Percentiles rank a stretch among this genome's conserved stretches.
These are phyloP conservation scores for Elgaria multicarinata DNA, from an alignment of 2,113 vertebrate species.

Conservation along the genomic window DNA sequence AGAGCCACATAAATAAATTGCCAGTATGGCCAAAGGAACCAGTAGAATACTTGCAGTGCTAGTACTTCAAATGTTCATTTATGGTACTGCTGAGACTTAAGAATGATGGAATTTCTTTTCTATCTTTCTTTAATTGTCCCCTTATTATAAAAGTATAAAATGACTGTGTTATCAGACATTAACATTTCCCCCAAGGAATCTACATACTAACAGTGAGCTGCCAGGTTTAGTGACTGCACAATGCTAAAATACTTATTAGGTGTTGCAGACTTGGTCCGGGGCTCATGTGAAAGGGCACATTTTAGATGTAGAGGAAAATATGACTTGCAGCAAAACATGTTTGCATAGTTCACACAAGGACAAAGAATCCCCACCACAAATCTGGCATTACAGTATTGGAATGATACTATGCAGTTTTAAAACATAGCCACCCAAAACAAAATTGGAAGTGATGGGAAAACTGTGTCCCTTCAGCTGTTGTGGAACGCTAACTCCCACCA, in stretches of 20 bases:
- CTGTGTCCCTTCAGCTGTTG: too few species aligned
- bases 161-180: background rate
- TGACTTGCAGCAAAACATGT: background rate
- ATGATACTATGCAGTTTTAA: background rate
- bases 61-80: background rate
- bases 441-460: background rate
- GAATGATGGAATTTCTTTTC: background rate
- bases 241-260: background rate
- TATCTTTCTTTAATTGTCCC: background rate
- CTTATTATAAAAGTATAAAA: background rate
- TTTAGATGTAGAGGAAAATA: background rate
- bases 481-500: background rate
- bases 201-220: background rate
- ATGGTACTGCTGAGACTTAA: background rate
- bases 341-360: background rate
- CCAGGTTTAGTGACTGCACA: background rate
- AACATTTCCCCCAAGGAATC: background rate
- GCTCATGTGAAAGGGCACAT: background rate
- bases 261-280: too few species aligned
- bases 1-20: background rate
- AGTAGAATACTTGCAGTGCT: background rate
- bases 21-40: background rate
- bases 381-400: background rate
- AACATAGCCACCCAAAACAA: background rate
- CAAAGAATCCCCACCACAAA: background rate